These are phyloP conservation scores for Masticophis lateralis DNA, from an alignment of 2,797 vertebrate genomes.

Conservation along the genomic window DNA sequence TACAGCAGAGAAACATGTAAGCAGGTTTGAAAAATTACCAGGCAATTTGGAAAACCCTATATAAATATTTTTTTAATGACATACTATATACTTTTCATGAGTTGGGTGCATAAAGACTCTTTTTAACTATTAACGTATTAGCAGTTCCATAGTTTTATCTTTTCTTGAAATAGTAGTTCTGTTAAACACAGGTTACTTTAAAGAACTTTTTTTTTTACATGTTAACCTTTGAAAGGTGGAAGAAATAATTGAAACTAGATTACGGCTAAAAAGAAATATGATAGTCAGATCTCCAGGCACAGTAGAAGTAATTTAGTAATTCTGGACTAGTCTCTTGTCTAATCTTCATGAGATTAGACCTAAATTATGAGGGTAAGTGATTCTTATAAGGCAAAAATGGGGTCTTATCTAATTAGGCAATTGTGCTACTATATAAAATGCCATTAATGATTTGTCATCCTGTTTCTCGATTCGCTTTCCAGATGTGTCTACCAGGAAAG, in stretches of 20 bases:
- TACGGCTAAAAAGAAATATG: neutral
- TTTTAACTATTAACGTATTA: neutral
- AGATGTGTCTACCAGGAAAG: neutral
- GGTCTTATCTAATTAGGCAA: neutral
- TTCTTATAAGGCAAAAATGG: neutral
- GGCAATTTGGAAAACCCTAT: neutral
- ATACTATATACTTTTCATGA: slow-evolving; percentile 38
- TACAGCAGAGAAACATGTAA: slow-evolving; percentile 37
- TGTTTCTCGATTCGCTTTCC: neutral
- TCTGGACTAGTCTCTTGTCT: neutral
- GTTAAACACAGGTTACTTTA: neutral
- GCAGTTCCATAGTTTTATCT: neutral
- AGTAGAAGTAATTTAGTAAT: neutral
- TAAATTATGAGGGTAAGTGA: neutral
- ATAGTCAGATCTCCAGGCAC: neutral
- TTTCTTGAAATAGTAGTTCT: neutral
- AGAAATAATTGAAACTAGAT: neutral
- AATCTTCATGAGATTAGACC: neutral
- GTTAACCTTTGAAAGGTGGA: neutral
- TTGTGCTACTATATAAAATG: neutral
- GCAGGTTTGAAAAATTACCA: slow-evolving; percentile 40
- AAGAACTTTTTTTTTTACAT: neutral
- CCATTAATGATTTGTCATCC: neutral
- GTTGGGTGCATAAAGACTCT: neutral
- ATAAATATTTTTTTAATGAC: slow-evolving; percentile 28